Base-by-base conservation (phyloP, 2,797 vertebrate species). In the Falco peregrinus region DNA sequence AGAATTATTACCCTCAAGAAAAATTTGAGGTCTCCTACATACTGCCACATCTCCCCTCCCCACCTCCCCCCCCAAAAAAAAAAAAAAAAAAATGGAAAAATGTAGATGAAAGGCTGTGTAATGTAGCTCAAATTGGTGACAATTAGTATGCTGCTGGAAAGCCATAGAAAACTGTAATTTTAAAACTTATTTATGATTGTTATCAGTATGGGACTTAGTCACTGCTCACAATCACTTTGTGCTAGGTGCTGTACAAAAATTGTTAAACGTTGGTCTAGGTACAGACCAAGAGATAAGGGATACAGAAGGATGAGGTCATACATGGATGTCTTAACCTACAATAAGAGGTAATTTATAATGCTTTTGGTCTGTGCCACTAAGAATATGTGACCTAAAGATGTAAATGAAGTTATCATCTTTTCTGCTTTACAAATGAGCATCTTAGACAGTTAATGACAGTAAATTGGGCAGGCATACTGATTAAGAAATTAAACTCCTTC, bases 21-120 rank as follows among this genome's bases (percentile, higher is more conserved):
- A 84, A 80, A 56, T 0, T 14, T 0, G 9, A 47, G 1, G 4
- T 60, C 4, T 48, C 85, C 70, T 11, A 18, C 5, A n/a, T 3
- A 68, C 3, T 37, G 37, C 37, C 37, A 37, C 37, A 37, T 37
- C 35, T 37, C 35, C 9, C 35, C 35, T 37, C 35, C 35, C 35
- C 35, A 37, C 35, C 35, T 10, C 35, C 9, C 35, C n/a, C n/a
- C n/a, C n/a, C n/a, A n/a, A n/a, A n/a, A n/a, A 51, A 33, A 4
- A 29, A 18, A 22, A 20, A 43, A 39, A 39, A 16, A 28, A 48
- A 35, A 5, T 26, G n/a, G 50, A 69, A 19, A 37, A 54, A 16
- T 1, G 26, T 21, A 63, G 5, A 53, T 43, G 4, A 64, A 68
- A 82, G 16, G 11, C 15, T 68, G 5, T 14, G 50, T 59, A 57